These are phyloP conservation scores for Grallaria varia DNA, from an alignment of 2,113 vertebrate species.

Conservation along the genomic window DNA sequence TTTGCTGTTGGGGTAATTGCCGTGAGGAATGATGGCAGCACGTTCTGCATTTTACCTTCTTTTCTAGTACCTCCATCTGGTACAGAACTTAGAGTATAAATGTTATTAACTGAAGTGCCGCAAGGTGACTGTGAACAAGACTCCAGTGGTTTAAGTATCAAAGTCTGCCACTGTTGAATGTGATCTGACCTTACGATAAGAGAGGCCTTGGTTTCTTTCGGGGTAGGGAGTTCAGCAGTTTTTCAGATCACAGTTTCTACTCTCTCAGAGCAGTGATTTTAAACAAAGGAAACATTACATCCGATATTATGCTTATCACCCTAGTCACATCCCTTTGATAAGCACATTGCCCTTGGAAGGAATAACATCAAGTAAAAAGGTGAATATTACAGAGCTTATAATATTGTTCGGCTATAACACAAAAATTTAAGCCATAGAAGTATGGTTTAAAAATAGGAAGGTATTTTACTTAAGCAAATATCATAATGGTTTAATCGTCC, in stretches of 20 bases:
- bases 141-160: conserved; percentile 7
- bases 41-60: neutral
- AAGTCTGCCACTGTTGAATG: neutral
- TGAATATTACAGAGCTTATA: neutral
- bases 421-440: neutral
- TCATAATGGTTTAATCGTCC: neutral
- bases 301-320: neutral
- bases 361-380: neutral
- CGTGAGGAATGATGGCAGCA: neutral
- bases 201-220: neutral
- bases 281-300: neutral
- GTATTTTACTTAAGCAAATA: neutral
- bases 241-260: conserved; percentile 15
- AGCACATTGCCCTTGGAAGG: neutral
- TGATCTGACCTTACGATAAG: conserved; percentile 14
- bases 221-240: neutral
- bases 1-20: neutral
- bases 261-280: neutral
- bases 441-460: neutral
- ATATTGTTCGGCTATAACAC: neutral
- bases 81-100: conserved; percentile 17
- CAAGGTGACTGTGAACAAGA: neutral
- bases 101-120: neutral
- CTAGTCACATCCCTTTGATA: neutral
- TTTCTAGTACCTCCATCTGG: neutral